A percentile compares a stretch with the other conserved stretches of the same genome.
Conservation (phyloP, 1,140 invertebrate genomes). For the Orussus abietinus region DNA sequence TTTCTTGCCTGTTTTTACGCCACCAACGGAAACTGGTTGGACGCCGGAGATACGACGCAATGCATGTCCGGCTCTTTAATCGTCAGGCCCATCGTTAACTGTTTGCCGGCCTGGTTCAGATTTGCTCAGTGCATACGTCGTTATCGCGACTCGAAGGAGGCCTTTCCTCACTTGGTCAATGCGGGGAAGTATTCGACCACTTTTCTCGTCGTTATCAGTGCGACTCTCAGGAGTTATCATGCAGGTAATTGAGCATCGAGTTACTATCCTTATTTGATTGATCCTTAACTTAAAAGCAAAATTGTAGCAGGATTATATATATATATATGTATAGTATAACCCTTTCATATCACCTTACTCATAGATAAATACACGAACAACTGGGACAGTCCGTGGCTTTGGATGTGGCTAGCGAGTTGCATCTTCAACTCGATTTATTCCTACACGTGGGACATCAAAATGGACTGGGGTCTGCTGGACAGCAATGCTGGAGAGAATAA, state of each 20-base stretch:
- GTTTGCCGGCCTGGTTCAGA: conserved; percentile 94
- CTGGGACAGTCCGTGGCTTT: conserved; percentile 64
- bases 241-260: conserved; percentile 64
- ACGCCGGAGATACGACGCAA: conserved; percentile 59
- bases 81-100: conserved; percentile 76
- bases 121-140: conserved; percentile 96
- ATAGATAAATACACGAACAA: conserved; percentile 43
- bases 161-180: conserved; percentile 94
- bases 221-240: conserved; percentile 68
- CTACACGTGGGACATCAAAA: conserved; percentile 85
- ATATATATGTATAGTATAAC: conserved; percentile 6
- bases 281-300: no score
- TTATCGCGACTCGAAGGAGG: conserved; percentile 83
- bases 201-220: conserved; percentile 89
- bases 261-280: no score
- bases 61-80: conserved; percentile 63
- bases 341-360: no score
- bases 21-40: conserved; percentile 69
- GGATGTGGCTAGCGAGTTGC: conserved; percentile 66
- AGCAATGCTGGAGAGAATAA: conserved; percentile 73
- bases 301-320: not conserved
- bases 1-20: conserved; percentile 85
- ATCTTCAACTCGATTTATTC: conserved; percentile 76
- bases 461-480: conserved; percentile 91
- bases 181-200: conserved; percentile 98